Evolutionary conservation across 2,888 invertebrate species (phyloP).

Genomic region (Erebia palarica): DNA sequence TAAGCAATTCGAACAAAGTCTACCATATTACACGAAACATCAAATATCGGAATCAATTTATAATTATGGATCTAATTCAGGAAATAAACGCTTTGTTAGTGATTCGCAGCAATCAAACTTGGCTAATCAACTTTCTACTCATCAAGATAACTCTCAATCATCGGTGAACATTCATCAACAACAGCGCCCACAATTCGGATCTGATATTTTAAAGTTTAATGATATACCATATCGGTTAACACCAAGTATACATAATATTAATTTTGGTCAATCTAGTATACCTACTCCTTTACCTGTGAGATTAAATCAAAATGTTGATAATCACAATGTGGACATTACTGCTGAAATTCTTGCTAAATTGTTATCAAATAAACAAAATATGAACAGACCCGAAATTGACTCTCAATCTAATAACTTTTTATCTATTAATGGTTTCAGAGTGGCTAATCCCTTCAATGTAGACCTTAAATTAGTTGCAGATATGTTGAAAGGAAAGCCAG

Average conservation of each 20-base stretch:
- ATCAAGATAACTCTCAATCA: constrained; percentile 58
- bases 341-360: constrained; percentile 64
- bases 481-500: constrained; percentile 71
- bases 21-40: constrained; percentile 56
- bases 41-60: constrained; percentile 53
- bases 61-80: constrained; percentile 48
- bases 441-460: constrained; percentile 79
- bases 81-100: constrained; percentile 53
- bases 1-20: constrained; percentile 56
- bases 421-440: constrained; percentile 76
- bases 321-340: constrained; percentile 71
- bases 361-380: constrained; percentile 60
- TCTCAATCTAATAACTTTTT: constrained; percentile 54
- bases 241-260: constrained; percentile 59
- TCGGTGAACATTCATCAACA: constrained; percentile 55
- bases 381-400: constrained; percentile 65
- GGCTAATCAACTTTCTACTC: constrained; percentile 52
- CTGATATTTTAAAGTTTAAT: constrained; percentile 68
- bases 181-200: constrained; percentile 53
- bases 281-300: constrained; percentile 64
- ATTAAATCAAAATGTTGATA: constrained; percentile 74
- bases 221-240: constrained; percentile 70
- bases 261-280: constrained; percentile 62
- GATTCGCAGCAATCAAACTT: constrained; percentile 55
- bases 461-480: constrained; percentile 76